A percentile compares a stretch with the other conserved stretches of the same genome.
Evolutionary conservation across 2,797 vertebrate species (phyloP).

Genomic region (Coregonus sp.): DNA sequence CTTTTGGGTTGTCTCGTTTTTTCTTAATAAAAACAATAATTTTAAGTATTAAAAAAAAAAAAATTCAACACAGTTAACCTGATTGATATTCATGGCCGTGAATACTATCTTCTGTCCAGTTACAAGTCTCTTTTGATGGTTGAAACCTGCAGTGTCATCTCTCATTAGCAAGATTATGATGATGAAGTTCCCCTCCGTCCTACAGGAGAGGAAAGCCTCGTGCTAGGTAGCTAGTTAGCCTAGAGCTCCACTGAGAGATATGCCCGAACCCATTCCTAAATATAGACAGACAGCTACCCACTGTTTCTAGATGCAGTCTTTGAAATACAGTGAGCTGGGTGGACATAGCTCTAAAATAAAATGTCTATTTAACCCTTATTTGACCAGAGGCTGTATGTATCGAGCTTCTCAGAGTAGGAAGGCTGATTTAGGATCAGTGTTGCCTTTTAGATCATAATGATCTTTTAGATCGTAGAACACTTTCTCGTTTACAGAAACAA

Average conservation of each 20-base stretch:
- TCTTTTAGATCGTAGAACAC: no score
- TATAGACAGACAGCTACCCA: background rate
- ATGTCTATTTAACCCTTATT: background rate
- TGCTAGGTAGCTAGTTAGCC: conserved; percentile 63
- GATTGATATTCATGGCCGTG: background rate
- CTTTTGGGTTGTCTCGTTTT: background rate
- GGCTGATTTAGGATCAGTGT: background rate
- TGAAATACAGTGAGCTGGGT: background rate
- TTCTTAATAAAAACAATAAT: no score
- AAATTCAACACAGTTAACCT: background rate
- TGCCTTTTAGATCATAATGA: no score
- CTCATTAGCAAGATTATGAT: conserved; percentile 77
- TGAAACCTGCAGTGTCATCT: conserved; percentile 68
- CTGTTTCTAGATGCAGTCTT: background rate
- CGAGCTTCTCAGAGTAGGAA: background rate
- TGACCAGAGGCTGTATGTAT: background rate
- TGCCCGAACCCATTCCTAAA: conserved; percentile 43
- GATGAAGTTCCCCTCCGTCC: conserved; percentile 67
- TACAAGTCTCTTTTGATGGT: conserved; percentile 27
- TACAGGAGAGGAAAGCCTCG: conserved; percentile 53
- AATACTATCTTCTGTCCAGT: background rate
- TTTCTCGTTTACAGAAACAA: no score
- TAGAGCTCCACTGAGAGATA: conserved; percentile 55
- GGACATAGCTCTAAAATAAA: background rate
- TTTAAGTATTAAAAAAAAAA: no score